phyloP scores from a whole-genome alignment of 1,140 invertebrate genomes.

The Theocolax elegans region DNA sequence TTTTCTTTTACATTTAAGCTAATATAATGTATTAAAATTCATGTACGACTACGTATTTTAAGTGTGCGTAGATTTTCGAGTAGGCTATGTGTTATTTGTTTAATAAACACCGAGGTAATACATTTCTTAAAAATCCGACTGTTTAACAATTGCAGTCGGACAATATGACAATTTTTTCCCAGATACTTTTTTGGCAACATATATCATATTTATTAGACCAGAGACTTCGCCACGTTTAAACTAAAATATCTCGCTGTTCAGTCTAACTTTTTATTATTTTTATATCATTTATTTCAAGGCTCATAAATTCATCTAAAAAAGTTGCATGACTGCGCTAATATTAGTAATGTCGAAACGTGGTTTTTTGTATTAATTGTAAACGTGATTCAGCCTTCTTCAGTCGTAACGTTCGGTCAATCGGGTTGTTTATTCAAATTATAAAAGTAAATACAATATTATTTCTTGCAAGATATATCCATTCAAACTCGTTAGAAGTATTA shows the following conservation, averaged over 20 bases:
- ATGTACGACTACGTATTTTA: too few relatives aligned
- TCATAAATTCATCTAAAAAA: slow-evolving; percentile 24
- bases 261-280: not conserved
- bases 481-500: too few relatives aligned
- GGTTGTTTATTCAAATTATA: too few relatives aligned
- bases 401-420: not conserved
- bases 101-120: too few relatives aligned
- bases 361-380: slow-evolving; percentile 21
- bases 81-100: too few relatives aligned
- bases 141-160: not conserved
- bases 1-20: not conserved
- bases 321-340: not conserved
- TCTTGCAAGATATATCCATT: too few relatives aligned
- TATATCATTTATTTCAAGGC: slow-evolving; percentile 7
- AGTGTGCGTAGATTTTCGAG: too few relatives aligned
- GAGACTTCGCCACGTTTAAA: not conserved
- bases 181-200: slow-evolving; percentile 11
- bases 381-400: slow-evolving; percentile 10
- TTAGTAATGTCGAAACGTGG: slow-evolving; percentile 1
- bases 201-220: not conserved
- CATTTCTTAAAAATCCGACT: too few relatives aligned
- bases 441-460: too few relatives aligned
- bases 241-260: not conserved
- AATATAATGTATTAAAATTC: not conserved
- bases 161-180: slow-evolving; percentile 9